Evolutionary conservation across 1,140 invertebrate species (phyloP).

Genomic region (Portunus trituberculatus): DNA sequence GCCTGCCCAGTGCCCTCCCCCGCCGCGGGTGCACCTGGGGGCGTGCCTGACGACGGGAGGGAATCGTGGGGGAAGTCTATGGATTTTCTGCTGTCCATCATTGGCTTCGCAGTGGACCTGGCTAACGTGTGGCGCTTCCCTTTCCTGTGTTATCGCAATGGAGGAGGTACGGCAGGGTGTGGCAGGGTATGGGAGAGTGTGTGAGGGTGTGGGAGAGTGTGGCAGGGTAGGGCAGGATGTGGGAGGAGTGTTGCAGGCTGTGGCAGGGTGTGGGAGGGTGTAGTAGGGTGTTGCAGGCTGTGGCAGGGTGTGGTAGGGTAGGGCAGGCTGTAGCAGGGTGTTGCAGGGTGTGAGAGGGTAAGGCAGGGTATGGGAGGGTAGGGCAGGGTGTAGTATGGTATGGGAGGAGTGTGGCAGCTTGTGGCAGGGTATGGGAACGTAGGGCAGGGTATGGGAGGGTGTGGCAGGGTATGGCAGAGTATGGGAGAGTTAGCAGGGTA

Average conservation of each 20-base stretch:
- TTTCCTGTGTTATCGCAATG: slow-evolving; percentile 78
- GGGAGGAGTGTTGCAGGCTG: no score
- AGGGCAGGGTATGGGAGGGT: neutral
- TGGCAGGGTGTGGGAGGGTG: no score
- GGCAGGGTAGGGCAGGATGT: no score
- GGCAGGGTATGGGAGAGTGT: no score
- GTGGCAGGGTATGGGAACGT: neutral
- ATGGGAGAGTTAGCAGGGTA: neutral
- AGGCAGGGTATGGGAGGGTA: no score
- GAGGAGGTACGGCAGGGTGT: slow-evolving; percentile 72
- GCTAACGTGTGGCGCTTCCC: slow-evolving; percentile 92
- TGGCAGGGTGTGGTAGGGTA: no score
- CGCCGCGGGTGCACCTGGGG: neutral
- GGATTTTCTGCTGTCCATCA: slow-evolving; percentile 95
- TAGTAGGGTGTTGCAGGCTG: no score
- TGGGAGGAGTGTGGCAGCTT: neutral
- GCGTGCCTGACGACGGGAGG: slow-evolving; percentile 72
- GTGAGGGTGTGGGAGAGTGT: no score
- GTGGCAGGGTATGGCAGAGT: no score
- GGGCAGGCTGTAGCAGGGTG: no score
- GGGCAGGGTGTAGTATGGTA: no score
- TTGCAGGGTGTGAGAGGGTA: no score
- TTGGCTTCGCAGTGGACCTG: slow-evolving; percentile 94
- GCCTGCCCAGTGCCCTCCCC: neutral
- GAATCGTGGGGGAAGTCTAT: slow-evolving; percentile 90